Evolutionary conservation across 2,888 invertebrate genomes (phyloP), one percentile per base, ranked within the genome.

Genomic region (Branchipolynoe longqiensis): DNA sequence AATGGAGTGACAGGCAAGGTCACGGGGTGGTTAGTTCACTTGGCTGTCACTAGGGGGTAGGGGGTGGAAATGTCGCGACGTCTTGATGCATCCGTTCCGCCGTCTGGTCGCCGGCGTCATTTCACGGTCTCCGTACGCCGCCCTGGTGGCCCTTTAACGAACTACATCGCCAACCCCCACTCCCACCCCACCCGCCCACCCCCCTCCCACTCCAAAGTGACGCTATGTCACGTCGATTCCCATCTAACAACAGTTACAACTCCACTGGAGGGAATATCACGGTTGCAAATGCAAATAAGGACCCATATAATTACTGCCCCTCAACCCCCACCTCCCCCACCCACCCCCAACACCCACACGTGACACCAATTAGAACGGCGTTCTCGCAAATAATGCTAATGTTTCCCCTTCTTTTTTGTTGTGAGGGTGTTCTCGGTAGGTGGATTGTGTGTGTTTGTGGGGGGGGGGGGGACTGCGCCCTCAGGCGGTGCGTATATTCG

Each of bases 1-100:
- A 69, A 69, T 69, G 38, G 69, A 69, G 48, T 78, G 78, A 78
- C 78, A 78, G 78, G 48, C 48, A 48, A 48, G 78, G 78, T 78
- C 78, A 78, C 78, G 78, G 25, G 78, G 54, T 78, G 78, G 48
- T 48, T 78, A 48, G 78, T 41, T 78, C 54, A 78, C 48, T 2
- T 8, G 36, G 22, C 69, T 69, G 69, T 69, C 69, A 69, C 69
- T 69, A 69, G 69, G 62, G 69, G 62, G 41, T n/a, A n/a, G n/a
- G n/a, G n/a, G n/a, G n/a, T 12, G 28, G 36, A 78, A 78, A 78
- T 48, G 78, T 78, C 78, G 78, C 54, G 78, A 78, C 78, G 78
- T 78, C 78, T 78, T 78, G 78, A 78, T 78, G 25, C 78, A 48
- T 78, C 78, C 41, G 78, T 78, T 78, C 78, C 78, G 78, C 28